Percentiles rank a stretch among this genome's conserved stretches.
These are phyloP conservation scores for Telenomus remus DNA, from an alignment of 1,140 invertebrate genomes.

Conservation along the genomic window DNA sequence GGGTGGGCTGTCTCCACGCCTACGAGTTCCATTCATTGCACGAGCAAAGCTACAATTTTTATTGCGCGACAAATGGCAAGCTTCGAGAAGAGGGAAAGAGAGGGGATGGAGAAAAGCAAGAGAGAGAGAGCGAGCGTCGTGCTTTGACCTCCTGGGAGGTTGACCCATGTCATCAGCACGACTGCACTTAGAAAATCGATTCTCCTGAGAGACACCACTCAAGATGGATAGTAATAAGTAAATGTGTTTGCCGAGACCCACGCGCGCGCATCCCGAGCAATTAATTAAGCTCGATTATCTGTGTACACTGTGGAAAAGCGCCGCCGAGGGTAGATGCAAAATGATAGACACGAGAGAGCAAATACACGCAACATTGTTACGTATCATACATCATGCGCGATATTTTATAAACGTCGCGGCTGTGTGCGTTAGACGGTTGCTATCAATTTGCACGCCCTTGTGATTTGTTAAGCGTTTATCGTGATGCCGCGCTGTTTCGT, in stretches of 20 bases:
- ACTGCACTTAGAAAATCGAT: slow-evolving; percentile 70
- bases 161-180: slow-evolving; percentile 64
- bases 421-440: slow-evolving; percentile 4
- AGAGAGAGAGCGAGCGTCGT: slow-evolving; percentile 27
- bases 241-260: slow-evolving; percentile 71
- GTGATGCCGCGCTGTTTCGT: slow-evolving; percentile 29
- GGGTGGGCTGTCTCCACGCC: slow-evolving; percentile 6
- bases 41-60: slow-evolving; percentile 24
- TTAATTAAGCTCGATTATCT: slow-evolving; percentile 75
- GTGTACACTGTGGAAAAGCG: slow-evolving; percentile 65
- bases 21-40: slow-evolving; percentile 27
- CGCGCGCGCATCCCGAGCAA: slow-evolving; percentile 69
- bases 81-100: slow-evolving; percentile 15
- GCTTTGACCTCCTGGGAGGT: slow-evolving; percentile 59
- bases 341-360: slow-evolving; percentile 61
- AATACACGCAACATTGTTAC: slow-evolving; percentile 58
- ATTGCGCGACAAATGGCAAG: slow-evolving; percentile 22
- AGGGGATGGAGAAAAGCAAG: background rate
- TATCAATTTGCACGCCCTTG: slow-evolving; percentile 36
- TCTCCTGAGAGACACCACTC: slow-evolving; percentile 65
- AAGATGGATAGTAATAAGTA: slow-evolving; percentile 73
- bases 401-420: slow-evolving; percentile 31
- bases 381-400: slow-evolving; percentile 46
- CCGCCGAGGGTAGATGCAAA: slow-evolving; percentile 53
- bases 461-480: slow-evolving; percentile 45